Evolutionary conservation across 1,140 invertebrate species (phyloP).

Genomic region (Drosophila equinoxialis): DNA sequence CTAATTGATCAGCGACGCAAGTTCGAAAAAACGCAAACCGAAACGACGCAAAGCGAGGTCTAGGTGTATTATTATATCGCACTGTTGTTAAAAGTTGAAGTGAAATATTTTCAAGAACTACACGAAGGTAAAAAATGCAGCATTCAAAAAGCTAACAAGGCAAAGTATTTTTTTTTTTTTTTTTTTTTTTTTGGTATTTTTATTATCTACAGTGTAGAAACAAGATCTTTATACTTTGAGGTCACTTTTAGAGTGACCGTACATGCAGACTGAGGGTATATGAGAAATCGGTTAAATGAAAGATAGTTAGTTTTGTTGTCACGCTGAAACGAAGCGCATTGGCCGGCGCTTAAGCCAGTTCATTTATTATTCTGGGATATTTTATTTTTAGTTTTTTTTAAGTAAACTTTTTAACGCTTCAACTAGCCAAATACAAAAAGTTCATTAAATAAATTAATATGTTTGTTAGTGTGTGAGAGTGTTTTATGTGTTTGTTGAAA

Average conservation of each 20-base stretch:
- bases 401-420: neutral
- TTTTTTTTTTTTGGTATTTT: too few species aligned
- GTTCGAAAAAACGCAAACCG: too few species aligned
- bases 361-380: neutral
- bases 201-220: neutral
- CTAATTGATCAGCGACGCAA: too few species aligned
- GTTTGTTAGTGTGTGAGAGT: neutral
- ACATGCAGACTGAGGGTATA: neutral
- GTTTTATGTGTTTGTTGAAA: neutral
- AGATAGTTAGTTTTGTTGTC: constrained; percentile 4
- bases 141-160: too few species aligned
- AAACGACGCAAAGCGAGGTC: too few species aligned
- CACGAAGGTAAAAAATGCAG: too few species aligned
- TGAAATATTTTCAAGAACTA: too few species aligned
- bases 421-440: neutral
- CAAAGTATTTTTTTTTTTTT: too few species aligned
- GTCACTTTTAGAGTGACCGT: neutral
- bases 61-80: too few species aligned
- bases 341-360: constrained; percentile 4
- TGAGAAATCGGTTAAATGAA: neutral
- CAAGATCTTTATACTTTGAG: neutral
- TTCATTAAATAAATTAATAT: neutral
- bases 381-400: neutral
- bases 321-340: constrained; percentile 9
- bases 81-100: too few species aligned